Evolutionary conservation across 1,140 invertebrate species (phyloP).

Genomic region (Drosophila ananassae): DNA sequence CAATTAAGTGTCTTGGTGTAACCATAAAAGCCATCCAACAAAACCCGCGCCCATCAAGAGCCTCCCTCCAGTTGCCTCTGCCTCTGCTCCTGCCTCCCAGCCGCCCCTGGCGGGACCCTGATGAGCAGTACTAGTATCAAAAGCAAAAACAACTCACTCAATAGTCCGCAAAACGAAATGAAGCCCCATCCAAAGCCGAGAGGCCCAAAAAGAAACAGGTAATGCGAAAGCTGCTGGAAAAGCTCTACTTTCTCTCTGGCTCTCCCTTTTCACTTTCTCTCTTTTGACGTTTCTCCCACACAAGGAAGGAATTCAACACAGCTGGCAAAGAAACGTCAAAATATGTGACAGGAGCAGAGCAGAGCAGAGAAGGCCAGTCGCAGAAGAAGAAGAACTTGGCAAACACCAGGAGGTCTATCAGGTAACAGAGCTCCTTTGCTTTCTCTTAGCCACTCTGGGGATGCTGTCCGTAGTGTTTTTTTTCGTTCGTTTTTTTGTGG

Average conservation of each 20-base stretch:
- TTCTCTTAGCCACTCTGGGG: constrained; percentile 29
- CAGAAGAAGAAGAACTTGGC: constrained; percentile 35
- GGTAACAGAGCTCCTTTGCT: constrained; percentile 45
- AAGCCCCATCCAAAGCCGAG: constrained; percentile 24
- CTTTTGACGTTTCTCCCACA: constrained; percentile 37
- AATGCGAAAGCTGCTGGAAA: constrained; percentile 51
- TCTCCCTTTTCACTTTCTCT: constrained; percentile 3
- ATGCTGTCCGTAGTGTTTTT: constrained; percentile 46
- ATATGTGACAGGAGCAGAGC: constrained; percentile 56
- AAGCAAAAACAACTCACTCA: constrained; percentile 61
- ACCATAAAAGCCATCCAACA: constrained; percentile 64
- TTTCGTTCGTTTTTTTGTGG: background rate
- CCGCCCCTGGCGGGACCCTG: background rate
- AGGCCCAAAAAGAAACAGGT: constrained; percentile 55
- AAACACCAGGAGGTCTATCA: constrained; percentile 52
- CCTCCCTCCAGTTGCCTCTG: constrained; percentile 1
- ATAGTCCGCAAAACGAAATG: constrained; percentile 65
- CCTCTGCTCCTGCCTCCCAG: background rate
- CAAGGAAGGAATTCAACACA: constrained; percentile 67
- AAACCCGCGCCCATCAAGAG: constrained; percentile 55
- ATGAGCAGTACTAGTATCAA: constrained; percentile 14
- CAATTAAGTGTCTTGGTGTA: constrained; percentile 64
- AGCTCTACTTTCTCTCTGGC: constrained; percentile 2
- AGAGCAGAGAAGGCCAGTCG: constrained; percentile 37
- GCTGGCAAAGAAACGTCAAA: constrained; percentile 70